Evolutionary conservation across 2,113 vertebrate genomes (phyloP).

Genomic region (Thymallus thymallus): DNA sequence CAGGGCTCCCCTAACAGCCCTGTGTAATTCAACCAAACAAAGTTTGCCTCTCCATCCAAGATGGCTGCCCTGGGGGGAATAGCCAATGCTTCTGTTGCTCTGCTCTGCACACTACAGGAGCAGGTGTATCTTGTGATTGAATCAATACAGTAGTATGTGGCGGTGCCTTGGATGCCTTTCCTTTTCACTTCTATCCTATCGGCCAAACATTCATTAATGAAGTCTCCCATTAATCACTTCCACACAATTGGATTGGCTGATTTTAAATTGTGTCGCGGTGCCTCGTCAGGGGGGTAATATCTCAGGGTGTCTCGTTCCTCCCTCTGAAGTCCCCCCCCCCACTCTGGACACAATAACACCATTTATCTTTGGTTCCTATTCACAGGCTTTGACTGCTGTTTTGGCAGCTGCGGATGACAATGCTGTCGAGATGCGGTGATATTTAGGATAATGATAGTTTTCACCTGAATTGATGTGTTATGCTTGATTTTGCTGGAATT

Average conservation of each 20-base stretch:
- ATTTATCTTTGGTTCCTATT: slow-evolving; percentile 13
- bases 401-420: background rate
- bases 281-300: slow-evolving; percentile 52
- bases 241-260: slow-evolving; percentile 51
- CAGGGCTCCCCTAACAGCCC: slow-evolving; percentile 53
- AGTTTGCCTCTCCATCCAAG: slow-evolving; percentile 64
- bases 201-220: slow-evolving; percentile 51
- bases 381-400: slow-evolving; percentile 1
- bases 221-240: slow-evolving; percentile 62
- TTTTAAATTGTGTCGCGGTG: slow-evolving; percentile 58
- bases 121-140: slow-evolving; percentile 51
- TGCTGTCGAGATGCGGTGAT: background rate
- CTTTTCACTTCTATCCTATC: background rate
- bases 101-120: slow-evolving; percentile 36
- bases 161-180: slow-evolving; percentile 48
- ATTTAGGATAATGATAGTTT: slow-evolving; percentile 5
- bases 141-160: slow-evolving; percentile 37
- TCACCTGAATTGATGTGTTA: background rate
- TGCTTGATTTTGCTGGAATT: background rate
- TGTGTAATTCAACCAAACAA: slow-evolving; percentile 69
- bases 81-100: slow-evolving; percentile 35
- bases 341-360: slow-evolving; percentile 8
- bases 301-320: slow-evolving; percentile 6
- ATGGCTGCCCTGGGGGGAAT: slow-evolving; percentile 35
- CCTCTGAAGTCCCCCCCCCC: background rate